Evolutionary conservation across 2,888 invertebrate genomes (phyloP), one percentile per base, ranked within the genome.

Genomic region (Campopleginae sp.): DNA sequence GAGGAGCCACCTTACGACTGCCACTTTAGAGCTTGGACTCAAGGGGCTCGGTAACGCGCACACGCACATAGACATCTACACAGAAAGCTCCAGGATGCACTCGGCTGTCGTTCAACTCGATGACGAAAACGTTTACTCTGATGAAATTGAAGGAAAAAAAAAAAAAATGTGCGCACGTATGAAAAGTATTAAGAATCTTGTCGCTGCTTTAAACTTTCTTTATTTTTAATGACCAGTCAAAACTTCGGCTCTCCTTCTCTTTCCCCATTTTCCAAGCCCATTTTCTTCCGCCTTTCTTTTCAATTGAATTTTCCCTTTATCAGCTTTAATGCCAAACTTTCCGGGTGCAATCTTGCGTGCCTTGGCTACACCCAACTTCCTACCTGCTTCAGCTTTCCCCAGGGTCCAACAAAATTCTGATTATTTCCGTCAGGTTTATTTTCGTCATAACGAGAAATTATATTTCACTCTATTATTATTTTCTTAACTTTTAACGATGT

Each of bases 71-170:
- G 5, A 58, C 10, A 27, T 27, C 0, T 7, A 38, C 38, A 4
- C 14, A 27, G 23, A 42, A 17, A n/a, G 17, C 7, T 1, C 42
- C 46, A 23, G 65, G 54, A 80, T 46, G 19, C 75, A 46, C 65
- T 72, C 82, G 12, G 63, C 63, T 51, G 46, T 65, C 76, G 17
- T 74, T 76, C 74, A n/a, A 74, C 75, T 75, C 74, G 65, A 85
- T 86, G 86, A 87, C 87, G 84, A 87, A 86, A 87, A 82, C 82
- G 85, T 84, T 85, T 86, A 81, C 86, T 77, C 78, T 84, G 83
- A 71, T 48, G 77, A 61, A 48, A 65, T 54, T 27, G 27, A 7
- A 58, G 63, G 38, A 46, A 23, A 51, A 38, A 33, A 51, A 78
- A 74, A 74, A 51, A 70, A 61, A 31, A 12, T 5, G 42, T 27